phyloP scores from a whole-genome alignment of 1,140 invertebrate genomes.

The Homalodisca vitripennis region DNA sequence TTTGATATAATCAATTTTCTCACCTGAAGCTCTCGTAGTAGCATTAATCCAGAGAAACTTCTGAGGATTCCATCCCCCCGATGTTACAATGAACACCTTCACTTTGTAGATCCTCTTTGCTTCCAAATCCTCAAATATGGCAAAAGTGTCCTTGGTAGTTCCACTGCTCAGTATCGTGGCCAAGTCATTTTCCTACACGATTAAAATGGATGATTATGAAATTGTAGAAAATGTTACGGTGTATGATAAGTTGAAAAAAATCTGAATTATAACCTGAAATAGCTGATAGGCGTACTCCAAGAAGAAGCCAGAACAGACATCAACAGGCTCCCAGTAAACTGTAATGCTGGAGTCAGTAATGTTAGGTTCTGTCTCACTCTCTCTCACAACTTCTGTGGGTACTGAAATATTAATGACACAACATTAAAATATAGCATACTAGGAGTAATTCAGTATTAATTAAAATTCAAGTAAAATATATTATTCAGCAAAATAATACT shows the following conservation, averaged over 20 bases:
- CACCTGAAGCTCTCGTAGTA: slow-evolving; percentile 17
- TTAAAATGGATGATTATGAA: too few species aligned
- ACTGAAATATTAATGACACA: slow-evolving; percentile 9
- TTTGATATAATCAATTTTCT: not conserved
- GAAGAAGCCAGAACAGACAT: slow-evolving; percentile 17
- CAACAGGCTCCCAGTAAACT: slow-evolving; percentile 8
- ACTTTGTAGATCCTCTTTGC: slow-evolving; percentile 7
- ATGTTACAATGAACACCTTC: slow-evolving; percentile 10
- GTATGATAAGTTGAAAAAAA: too few species aligned
- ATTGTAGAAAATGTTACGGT: too few species aligned
- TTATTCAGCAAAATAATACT: not conserved
- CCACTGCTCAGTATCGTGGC: not conserved
- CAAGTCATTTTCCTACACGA: not conserved
- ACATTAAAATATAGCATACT: too few species aligned
- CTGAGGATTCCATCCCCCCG: slow-evolving; percentile 19
- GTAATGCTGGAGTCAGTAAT: not conserved
- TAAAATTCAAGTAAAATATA: not conserved
- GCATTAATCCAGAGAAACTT: slow-evolving; percentile 10
- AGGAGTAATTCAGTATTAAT: too few species aligned
- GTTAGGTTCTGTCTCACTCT: not conserved
- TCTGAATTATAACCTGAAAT: not conserved
- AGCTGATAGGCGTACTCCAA: slow-evolving; percentile 4
- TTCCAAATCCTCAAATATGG: slow-evolving; percentile 7
- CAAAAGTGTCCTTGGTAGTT: not conserved
- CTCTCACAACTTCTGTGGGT: not conserved